Evolutionary conservation across 2,797 vertebrate genomes (phyloP).

Genomic region (Melanogrammus aeglefinus): DNA sequence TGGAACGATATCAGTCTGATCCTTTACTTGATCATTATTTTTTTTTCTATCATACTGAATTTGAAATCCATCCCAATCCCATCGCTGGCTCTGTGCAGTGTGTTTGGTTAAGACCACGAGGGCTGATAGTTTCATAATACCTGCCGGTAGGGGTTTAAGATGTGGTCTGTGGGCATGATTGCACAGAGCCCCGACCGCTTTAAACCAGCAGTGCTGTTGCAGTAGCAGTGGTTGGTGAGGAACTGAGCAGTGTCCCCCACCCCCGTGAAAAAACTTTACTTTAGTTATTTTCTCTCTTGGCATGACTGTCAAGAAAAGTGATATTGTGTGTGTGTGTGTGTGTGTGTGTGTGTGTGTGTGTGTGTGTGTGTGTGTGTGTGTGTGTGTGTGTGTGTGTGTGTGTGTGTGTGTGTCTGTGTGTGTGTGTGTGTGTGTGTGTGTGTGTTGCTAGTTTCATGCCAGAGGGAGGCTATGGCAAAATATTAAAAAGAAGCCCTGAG

Average conservation of each 20-base stretch:
- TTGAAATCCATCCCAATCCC: conserved; percentile 1
- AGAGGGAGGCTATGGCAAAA: conserved; percentile 1
- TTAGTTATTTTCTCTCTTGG: not conserved
- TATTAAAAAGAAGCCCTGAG: conserved; percentile 20
- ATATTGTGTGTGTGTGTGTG: conserved; percentile 5
- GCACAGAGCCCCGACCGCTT: not conserved
- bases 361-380: no score
- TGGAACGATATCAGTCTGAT: not conserved
- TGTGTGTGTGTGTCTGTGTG: conserved; percentile 4
- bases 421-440: not conserved
- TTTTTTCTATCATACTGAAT: not conserved
- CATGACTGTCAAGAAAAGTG: not conserved
- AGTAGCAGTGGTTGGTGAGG: not conserved
- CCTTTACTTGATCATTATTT: not conserved
- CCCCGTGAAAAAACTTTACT: not conserved
- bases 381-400: conserved; percentile 6
- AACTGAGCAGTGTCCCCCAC: not conserved
- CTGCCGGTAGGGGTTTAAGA: not conserved
- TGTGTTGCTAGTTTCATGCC: not conserved
- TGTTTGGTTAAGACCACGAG: conserved; percentile 1
- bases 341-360: no score
- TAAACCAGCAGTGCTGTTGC: not conserved
- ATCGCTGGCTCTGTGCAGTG: not conserved
- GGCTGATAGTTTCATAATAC: not conserved
- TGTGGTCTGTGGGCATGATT: not conserved